A percentile compares a stretch with the other conserved stretches of the same genome.
Conservation (phyloP, 2,113 vertebrate genomes). For the Platichthys stellatus region DNA sequence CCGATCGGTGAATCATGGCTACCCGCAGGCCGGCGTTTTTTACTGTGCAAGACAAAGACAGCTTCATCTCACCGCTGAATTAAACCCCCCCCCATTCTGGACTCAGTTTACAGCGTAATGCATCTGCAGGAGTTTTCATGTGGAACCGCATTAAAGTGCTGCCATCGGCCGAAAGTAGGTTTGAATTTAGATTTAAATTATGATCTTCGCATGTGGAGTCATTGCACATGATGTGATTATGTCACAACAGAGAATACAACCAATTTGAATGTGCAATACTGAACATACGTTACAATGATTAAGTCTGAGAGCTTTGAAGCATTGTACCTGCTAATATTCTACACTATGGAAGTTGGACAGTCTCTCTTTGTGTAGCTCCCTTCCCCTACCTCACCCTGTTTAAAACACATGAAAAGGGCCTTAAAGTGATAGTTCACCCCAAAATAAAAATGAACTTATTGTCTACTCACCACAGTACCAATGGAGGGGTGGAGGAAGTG, state of each 20-base stretch:
- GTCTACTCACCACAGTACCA: too few relatives aligned
- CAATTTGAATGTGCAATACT: background rate
- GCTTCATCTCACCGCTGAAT: constrained; percentile 21
- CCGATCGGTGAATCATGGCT: constrained; percentile 33
- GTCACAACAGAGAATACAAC: constrained; percentile 2
- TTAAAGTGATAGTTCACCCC: too few relatives aligned
- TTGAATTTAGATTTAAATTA: background rate
- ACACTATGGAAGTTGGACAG: background rate
- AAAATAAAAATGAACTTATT: too few relatives aligned
- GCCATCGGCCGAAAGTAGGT: background rate
- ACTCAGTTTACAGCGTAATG: background rate
- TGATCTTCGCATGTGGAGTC: background rate
- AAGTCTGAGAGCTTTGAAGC: too few relatives aligned
- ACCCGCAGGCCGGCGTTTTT: constrained; percentile 23
- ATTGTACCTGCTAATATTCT: background rate
- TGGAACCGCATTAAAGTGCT: background rate
- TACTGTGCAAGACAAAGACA: constrained; percentile 13
- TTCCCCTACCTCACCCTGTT: background rate
- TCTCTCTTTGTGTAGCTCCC: too few relatives aligned
- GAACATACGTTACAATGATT: background rate
- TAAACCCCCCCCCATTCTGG: constrained; percentile 1
- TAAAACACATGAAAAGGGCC: constrained; percentile 1
- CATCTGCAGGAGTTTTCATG: background rate
- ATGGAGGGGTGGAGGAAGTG: too few relatives aligned
- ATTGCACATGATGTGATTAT: background rate